Evolutionary conservation across 2,888 invertebrate genomes (phyloP).

Genomic region (Dasypolia templi): DNA sequence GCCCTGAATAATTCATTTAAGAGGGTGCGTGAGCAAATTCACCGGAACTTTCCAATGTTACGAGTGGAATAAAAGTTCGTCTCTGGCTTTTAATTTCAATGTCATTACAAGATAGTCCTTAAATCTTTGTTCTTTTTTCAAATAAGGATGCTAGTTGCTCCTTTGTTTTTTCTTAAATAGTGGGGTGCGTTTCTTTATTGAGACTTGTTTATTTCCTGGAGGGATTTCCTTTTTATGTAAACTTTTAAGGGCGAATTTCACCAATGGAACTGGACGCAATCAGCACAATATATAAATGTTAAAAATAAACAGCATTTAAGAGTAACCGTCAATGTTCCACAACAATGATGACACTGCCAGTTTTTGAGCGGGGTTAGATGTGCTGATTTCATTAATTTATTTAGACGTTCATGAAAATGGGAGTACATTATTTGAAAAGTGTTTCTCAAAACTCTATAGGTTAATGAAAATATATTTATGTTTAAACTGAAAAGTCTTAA

Average conservation of each 20-base stretch:
- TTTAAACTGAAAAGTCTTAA: neutral
- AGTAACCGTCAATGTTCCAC: neutral
- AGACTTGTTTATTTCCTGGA: neutral
- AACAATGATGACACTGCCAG: neutral
- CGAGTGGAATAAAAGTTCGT: slow-evolving; percentile 73
- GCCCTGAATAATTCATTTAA: slow-evolving; percentile 82
- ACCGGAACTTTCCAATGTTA: slow-evolving; percentile 74
- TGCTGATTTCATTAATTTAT: too few relatives aligned
- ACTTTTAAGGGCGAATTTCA: neutral
- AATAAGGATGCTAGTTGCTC: slow-evolving; percentile 39
- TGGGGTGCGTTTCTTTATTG: neutral
- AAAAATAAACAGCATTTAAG: neutral
- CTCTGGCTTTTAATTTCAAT: slow-evolving; percentile 72
- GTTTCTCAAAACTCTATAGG: neutral
- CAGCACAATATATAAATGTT: too few relatives aligned
- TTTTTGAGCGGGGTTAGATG: neutral
- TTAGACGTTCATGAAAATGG: neutral
- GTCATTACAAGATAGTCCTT: slow-evolving; percentile 69
- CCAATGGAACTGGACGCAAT: too few relatives aligned
- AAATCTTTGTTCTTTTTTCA: slow-evolving; percentile 58
- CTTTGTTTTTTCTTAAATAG: slow-evolving; percentile 26
- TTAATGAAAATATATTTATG: neutral
- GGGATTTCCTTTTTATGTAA: neutral
- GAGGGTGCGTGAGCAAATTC: slow-evolving; percentile 80
- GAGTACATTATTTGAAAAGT: neutral